These are phyloP conservation scores for Pituophis catenifer DNA, from an alignment of 2,113 vertebrate genomes.

Conservation along the genomic window DNA sequence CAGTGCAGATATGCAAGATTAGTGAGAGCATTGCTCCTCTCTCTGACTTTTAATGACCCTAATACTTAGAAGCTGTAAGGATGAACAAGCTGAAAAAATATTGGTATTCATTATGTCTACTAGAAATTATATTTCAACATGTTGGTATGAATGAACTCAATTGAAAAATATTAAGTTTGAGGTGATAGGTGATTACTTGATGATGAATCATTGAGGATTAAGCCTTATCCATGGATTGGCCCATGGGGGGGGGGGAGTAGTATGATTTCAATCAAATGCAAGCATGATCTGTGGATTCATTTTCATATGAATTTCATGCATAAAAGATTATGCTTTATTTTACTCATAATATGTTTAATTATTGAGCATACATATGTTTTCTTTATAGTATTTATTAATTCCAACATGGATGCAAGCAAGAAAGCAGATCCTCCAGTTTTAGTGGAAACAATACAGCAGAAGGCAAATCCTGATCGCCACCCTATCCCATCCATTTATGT, in stretches of 20 bases:
- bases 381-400: constrained; percentile 52
- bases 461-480: constrained; percentile 71
- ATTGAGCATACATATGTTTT: not conserved
- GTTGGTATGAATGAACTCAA: not conserved
- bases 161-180: not conserved
- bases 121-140: not conserved
- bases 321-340: not conserved
- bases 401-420: constrained; percentile 74
- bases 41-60: not conserved
- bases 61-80: not conserved
- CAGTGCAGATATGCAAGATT: not conserved
- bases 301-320: not conserved
- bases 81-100: not conserved
- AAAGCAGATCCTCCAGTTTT: constrained; percentile 68
- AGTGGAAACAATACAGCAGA: constrained; percentile 71
- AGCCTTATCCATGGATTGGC: not conserved
- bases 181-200: not conserved
- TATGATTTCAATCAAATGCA: not conserved
- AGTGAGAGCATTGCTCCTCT: not conserved
- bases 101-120: not conserved
- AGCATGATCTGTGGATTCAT: not conserved
- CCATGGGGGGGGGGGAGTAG: not conserved
- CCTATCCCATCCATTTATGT: constrained; percentile 62
- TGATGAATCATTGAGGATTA: not conserved
- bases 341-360: not conserved